Percentiles rank a stretch among this genome's conserved stretches.
phyloP scores from a whole-genome alignment of 2,113 vertebrate genomes.

The Triplophysa rosa region DNA sequence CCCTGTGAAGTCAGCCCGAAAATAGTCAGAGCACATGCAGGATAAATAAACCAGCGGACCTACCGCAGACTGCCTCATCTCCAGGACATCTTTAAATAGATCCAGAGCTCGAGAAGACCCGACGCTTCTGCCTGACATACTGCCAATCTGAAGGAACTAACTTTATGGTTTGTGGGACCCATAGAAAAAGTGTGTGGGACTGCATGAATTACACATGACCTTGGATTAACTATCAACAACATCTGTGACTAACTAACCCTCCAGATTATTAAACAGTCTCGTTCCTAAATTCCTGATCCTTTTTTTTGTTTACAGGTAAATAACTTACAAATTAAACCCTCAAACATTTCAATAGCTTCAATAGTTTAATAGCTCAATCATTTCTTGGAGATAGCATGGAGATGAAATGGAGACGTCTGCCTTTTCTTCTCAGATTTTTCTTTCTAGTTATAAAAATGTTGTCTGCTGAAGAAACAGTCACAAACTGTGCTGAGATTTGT shows the following conservation, averaged over 20 bases:
- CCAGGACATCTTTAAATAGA: conserved; percentile 58
- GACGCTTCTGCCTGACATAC: not conserved
- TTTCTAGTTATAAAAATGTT: no score
- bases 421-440: no score
- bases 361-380: not conserved
- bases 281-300: no score
- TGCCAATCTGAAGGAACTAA: not conserved
- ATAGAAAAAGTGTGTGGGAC: not conserved
- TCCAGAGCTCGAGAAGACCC: conserved; percentile 39
- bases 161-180: not conserved
- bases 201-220: not conserved
- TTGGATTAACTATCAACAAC: not conserved
- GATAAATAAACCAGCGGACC: conserved; percentile 79
- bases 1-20: conserved; percentile 76
- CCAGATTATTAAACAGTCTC: not conserved
- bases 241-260: not conserved
- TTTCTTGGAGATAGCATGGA: not conserved
- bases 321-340: no score
- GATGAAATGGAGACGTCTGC: no score
- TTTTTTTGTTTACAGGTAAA: no score
- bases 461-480: no score
- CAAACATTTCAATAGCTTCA: no score
- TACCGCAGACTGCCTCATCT: conserved; percentile 66
- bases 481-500: no score
- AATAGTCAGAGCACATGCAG: conserved; percentile 66